These are phyloP conservation scores for Coregonus ussuriensis DNA, from an alignment of 2,797 vertebrate genomes.

Conservation along the genomic window DNA sequence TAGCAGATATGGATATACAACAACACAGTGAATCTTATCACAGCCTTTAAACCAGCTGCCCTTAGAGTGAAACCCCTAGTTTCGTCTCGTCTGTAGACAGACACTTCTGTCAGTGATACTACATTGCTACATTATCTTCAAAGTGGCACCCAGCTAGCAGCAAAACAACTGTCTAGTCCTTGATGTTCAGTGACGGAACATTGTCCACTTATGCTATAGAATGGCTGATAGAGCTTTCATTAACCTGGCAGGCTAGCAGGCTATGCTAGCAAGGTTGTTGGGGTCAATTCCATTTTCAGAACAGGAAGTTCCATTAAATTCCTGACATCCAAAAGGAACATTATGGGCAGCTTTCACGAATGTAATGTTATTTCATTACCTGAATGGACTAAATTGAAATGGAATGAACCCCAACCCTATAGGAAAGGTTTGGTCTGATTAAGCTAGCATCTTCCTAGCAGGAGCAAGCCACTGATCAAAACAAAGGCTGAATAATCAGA, in stretches of 20 bases:
- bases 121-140: conserved; percentile 42
- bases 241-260: conserved; percentile 23
- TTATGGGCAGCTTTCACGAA: background rate
- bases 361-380: background rate
- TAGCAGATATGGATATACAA: conserved; percentile 19
- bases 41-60: conserved; percentile 4
- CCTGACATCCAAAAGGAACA: background rate
- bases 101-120: conserved; percentile 43
- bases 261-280: conserved; percentile 19
- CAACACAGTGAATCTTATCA: conserved; percentile 13
- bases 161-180: conserved; percentile 50
- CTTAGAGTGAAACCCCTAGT: conserved; percentile 19
- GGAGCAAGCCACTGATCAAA: conserved; percentile 3
- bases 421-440: too few relatives aligned
- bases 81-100: conserved; percentile 51
- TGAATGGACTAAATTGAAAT: background rate
- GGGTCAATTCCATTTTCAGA: background rate
- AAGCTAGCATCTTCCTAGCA: background rate
- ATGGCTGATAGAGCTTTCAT: conserved; percentile 37
- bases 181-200: conserved; percentile 16
- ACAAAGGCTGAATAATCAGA: conserved; percentile 44
- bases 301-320: background rate
- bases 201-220: conserved; percentile 45
- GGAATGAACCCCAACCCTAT: too few relatives aligned
- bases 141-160: conserved; percentile 61